These are phyloP conservation scores for Ectropis grisescens DNA, from an alignment of 1,140 invertebrate genomes.

Conservation along the genomic window DNA sequence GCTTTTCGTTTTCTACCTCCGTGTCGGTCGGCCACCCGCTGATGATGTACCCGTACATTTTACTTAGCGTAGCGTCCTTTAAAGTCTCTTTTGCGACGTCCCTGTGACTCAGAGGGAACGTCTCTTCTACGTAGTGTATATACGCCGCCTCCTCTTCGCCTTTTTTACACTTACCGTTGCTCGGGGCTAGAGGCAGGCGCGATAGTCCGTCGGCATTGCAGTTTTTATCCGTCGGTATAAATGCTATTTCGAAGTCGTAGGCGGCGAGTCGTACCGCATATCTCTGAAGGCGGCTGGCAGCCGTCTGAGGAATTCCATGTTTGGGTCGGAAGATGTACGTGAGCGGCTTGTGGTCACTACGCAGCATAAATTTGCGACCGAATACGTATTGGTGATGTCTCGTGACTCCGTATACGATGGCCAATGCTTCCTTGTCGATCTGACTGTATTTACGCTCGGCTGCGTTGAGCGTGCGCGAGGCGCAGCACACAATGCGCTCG, in stretches of 20 bases:
- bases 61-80: constrained; percentile 12
- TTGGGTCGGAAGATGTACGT: background rate
- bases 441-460: constrained; percentile 24
- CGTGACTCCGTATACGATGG: constrained; percentile 4
- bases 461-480: constrained; percentile 19
- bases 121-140: constrained; percentile 8
- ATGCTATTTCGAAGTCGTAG: background rate
- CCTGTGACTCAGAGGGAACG: constrained; percentile 8
- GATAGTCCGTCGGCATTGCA: background rate
- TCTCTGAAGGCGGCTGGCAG: constrained; percentile 2
- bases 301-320: constrained; percentile 1
- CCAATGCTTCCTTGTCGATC: constrained; percentile 19
- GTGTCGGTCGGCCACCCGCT: constrained; percentile 14
- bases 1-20: constrained; percentile 5
- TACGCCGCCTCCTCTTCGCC: background rate
- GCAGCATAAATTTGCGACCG: constrained; percentile 2
- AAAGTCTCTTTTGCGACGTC: constrained; percentile 6
- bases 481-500: constrained; percentile 15
- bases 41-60: constrained; percentile 13
- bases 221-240: background rate
- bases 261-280: constrained; percentile 1
- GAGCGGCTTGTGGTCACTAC: constrained; percentile 1
- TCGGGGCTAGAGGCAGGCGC: background rate
- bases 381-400: constrained; percentile 6
- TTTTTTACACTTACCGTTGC: too few species aligned